These are phyloP conservation scores for Borostomias antarcticus DNA, from an alignment of 2,797 vertebrate species.

Conservation along the genomic window DNA sequence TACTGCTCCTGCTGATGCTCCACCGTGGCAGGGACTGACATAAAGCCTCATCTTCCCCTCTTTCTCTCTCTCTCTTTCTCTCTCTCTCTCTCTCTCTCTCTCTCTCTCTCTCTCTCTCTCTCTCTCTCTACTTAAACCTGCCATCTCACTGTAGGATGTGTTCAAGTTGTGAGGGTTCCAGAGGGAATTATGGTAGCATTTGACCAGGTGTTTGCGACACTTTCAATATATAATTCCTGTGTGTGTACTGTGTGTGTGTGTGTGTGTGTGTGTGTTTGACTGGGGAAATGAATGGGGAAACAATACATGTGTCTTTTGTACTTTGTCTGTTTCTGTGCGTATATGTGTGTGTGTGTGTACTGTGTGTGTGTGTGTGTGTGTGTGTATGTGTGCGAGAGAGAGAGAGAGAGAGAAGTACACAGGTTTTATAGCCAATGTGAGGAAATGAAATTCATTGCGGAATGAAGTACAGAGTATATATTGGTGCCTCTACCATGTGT, in stretches of 20 bases:
- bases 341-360: conserved; percentile 42
- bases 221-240: conserved; percentile 70
- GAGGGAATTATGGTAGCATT: conserved; percentile 66
- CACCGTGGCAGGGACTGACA: conserved; percentile 45
- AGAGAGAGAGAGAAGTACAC: conserved; percentile 38
- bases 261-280: conserved; percentile 63
- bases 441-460: conserved; percentile 72
- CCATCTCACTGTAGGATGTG: conserved; percentile 61
- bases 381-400: conserved; percentile 47
- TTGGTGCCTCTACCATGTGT: conserved; percentile 66
- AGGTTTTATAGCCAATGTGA: conserved; percentile 44
- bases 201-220: conserved; percentile 75
- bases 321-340: conserved; percentile 35
- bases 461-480: conserved; percentile 75
- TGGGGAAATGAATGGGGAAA: conserved; percentile 54
- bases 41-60: conserved; percentile 23
- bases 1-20: conserved; percentile 53
- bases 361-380: conserved; percentile 44
- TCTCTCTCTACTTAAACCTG: conserved; percentile 41
- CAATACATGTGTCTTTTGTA: conserved; percentile 57
- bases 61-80: neutral
- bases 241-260: conserved; percentile 66
- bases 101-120: neutral
- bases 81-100: neutral
- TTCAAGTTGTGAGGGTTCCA: conserved; percentile 55